Evolutionary conservation across 2,797 vertebrate genomes (phyloP), one percentile per base, ranked within the genome.

Genomic region (Carapus acus): DNA sequence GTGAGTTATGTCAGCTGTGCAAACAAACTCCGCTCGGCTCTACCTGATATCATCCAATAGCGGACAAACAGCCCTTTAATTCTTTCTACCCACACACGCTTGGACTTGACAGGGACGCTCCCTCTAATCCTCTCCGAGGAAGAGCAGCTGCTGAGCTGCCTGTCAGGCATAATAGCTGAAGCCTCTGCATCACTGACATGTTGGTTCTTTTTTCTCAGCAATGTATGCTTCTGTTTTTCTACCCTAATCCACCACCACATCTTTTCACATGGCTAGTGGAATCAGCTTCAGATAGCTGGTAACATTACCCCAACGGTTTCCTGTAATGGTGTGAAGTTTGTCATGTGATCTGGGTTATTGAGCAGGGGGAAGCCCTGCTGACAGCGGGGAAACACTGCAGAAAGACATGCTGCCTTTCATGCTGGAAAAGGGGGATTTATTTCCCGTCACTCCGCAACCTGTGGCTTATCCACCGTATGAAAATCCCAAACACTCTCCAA

Each of bases 371-470:
- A 83, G 78, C 65, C 81, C 79, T 73, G 73, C 39, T 67, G 65
- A 75, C 44, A 56, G 50, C 66, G 39, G 68, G 67, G 43, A 69
- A 69, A 51, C 75, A 79, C 76, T 81, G 82, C 84, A 83, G 82
- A 53, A 62, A 65, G 62, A n/a, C n/a, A n/a, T n/a, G n/a, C n/a
- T 15, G 41, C 23, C 33, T 11, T 27, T 33, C 59, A 29, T 50
- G n/a, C 36, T 41, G 13, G 45, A 49, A 27, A n/a, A n/a, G n/a
- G n/a, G n/a, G n/a, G n/a, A n/a, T 33, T 48, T 46, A 45, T 54
- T 43, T 47, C 19, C 19, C 18, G 20, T 33, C 56, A 22, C 21
- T 67, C 19, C 52, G 58, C 58, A 74, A 76, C 67, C 47, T 50
- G 47, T 59, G 20, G 48, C 11, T 15, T 36, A 36, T 36, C 13